Percentiles rank a stretch among this genome's conserved stretches.
phyloP scores from a whole-genome alignment of 2,888 invertebrate species.

The Polyommatus icarus region DNA sequence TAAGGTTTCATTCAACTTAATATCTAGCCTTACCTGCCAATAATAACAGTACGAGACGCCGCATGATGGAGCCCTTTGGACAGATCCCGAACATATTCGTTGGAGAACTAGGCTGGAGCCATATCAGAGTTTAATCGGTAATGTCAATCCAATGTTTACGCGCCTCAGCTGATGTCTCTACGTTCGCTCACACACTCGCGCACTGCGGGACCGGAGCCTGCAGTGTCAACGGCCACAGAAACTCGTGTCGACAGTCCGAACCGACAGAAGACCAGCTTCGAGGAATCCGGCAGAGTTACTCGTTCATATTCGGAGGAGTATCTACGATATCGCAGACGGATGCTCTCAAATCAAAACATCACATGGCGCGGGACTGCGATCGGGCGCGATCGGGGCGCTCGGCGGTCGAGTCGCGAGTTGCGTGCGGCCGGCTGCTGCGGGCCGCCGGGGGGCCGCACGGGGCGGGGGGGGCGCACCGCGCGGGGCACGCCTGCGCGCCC shows the following conservation, averaged over 20 bases:
- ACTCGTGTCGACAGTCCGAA: constrained; percentile 67
- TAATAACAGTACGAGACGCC: constrained; percentile 65
- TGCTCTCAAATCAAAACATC: constrained; percentile 74
- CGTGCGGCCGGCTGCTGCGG: constrained; percentile 63
- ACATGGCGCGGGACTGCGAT: constrained; percentile 68
- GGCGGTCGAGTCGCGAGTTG: constrained; percentile 78
- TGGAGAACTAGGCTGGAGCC: constrained; percentile 55
- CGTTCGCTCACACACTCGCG: constrained; percentile 77
- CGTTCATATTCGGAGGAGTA: constrained; percentile 58
- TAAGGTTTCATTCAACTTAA: background rate
- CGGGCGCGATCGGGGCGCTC: constrained; percentile 75
- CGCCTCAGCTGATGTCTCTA: constrained; percentile 73
- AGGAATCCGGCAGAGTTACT: constrained; percentile 48
- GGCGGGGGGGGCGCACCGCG: constrained; percentile 46
- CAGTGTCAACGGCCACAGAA: constrained; percentile 79
- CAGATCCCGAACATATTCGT: constrained; percentile 51
- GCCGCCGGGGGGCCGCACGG: constrained; percentile 40
- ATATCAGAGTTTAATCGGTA: constrained; percentile 60
- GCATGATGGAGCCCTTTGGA: constrained; percentile 60
- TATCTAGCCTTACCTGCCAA: constrained; percentile 63
- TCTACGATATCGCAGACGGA: constrained; percentile 58
- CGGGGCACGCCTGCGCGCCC: constrained; percentile 64
- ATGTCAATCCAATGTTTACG: constrained; percentile 68
- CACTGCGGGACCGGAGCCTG: constrained; percentile 78
- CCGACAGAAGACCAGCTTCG: background rate